Conservation (phyloP, 1,140 invertebrate genomes). For the Paramacrobiotus metropolitanus region DNA sequence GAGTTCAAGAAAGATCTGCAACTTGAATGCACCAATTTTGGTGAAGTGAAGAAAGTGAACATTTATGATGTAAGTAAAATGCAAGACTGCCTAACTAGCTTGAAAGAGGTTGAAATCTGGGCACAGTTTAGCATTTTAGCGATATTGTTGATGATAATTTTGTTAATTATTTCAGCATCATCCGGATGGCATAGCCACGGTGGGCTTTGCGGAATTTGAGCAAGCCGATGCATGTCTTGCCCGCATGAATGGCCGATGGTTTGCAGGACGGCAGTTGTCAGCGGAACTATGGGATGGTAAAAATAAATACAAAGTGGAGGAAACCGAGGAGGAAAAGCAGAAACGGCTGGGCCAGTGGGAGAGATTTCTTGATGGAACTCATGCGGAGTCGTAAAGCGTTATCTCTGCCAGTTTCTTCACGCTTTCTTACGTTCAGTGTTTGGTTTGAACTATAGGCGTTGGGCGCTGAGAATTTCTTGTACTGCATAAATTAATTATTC, state of each 20-base stretch:
- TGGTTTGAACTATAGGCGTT: too few relatives aligned
- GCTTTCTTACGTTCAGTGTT: too few relatives aligned
- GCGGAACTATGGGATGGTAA: conserved; percentile 85
- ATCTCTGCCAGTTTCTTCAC: too few relatives aligned
- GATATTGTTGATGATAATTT: conserved; percentile 6
- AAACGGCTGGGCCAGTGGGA: conserved; percentile 65
- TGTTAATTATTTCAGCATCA: conserved; percentile 37
- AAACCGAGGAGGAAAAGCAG: conserved; percentile 65
- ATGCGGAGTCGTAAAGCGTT: too few relatives aligned
- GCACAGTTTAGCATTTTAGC: not conserved
- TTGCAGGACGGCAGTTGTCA: conserved; percentile 52
- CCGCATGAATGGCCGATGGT: conserved; percentile 72
- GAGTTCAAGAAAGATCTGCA: conserved; percentile 74
- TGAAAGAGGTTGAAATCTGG: too few relatives aligned
- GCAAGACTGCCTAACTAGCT: too few relatives aligned
- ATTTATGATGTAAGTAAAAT: conserved; percentile 73
- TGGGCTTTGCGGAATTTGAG: conserved; percentile 68
- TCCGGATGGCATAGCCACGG: conserved; percentile 74
- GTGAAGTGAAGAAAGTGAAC: conserved; percentile 67
- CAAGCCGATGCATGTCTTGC: conserved; percentile 68
- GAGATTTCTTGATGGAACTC: conserved; percentile 34
- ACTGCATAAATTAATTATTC: too few relatives aligned
- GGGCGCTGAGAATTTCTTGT: too few relatives aligned
- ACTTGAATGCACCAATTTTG: conserved; percentile 68
- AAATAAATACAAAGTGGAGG: conserved; percentile 70